These are phyloP conservation scores for Gymnorhina tibicen DNA, from an alignment of 2,113 vertebrate species.

Conservation along the genomic window DNA sequence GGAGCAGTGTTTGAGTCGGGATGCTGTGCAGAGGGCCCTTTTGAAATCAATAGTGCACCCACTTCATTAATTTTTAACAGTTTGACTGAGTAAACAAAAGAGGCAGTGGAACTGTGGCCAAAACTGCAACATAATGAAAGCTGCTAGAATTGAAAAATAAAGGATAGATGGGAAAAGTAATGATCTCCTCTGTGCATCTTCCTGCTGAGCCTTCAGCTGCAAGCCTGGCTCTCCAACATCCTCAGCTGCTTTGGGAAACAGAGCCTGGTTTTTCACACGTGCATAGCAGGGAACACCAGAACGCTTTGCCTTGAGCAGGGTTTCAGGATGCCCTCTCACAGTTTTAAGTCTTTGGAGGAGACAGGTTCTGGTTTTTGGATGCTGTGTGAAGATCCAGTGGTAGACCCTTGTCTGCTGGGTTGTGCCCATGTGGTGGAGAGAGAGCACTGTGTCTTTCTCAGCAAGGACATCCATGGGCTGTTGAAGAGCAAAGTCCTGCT, in stretches of 20 bases:
- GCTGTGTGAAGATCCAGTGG: fast-evolving
- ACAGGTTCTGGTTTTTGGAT: background rate
- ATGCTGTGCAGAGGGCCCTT: background rate
- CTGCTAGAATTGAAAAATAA: background rate
- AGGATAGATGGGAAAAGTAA: background rate
- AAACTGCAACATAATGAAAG: background rate
- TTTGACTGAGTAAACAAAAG: background rate
- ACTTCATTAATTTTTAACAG: constrained; percentile 15
- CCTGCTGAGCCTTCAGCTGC: background rate
- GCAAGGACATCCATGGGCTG: background rate
- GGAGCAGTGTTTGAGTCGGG: fast-evolving
- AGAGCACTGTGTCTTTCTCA: fast-evolving
- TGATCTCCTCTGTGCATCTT: background rate
- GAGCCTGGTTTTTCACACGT: fast-evolving
- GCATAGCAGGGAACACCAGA: background rate
- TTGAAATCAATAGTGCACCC: background rate
- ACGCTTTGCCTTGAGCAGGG: background rate
- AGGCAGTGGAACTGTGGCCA: background rate
- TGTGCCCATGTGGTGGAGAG: fast-evolving
- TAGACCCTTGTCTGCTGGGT: fast-evolving
- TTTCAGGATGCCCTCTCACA: background rate
- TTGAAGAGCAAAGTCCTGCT: background rate
- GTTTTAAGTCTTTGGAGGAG: background rate
- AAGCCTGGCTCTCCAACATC: background rate
- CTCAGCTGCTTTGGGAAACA: background rate